Evolutionary conservation across 2,888 invertebrate genomes (phyloP), one percentile per base, ranked within the genome.

Genomic region (Sympetrum striolatum): DNA sequence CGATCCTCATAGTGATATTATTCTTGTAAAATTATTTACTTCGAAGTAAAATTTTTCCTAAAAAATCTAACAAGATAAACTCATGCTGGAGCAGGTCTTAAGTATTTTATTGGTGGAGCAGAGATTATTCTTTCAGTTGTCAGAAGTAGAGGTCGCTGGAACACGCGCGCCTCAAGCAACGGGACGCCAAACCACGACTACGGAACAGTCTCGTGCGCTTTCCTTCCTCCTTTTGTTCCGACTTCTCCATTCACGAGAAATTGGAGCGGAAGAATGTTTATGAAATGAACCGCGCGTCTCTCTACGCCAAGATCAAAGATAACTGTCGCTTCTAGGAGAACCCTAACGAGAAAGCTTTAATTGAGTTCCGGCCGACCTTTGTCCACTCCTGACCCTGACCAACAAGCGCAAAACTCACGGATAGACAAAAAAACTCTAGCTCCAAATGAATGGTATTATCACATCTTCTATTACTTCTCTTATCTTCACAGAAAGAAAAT

Each of bases 281-380:
- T 25, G 73, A 73, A 73, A 73, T 25, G 25, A 31, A 25, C 73
- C 14, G 73, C 73, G 25, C 22, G 22, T 60, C 60, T 18, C 44
- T 73, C 73, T 73, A 31, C 53, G 73, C 10, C 12, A 12, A 73
- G 73, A 73, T 73, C 73, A 73, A 73, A 73, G 73, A 73, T 73
- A 73, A 31, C 14, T 0, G 25, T 73, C 12, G 31, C 15, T 53
- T 3, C 14, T 25, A 22, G 31, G 31, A 37, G 31, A 60, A 8
- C 25, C 31, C 58, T 37, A 37, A 86, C 60, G 60, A 64, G 86
- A n/a, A n/a, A 64, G 86, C 86, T 86, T 64, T 60, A 64, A 64
- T 86, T 60, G 60, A 86, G 86, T 86, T 86, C 22, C 1, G 64
- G 37, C n/a, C 86, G n/a, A 35, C 22, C 10, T 86, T 86, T 86